Evolutionary conservation across 37 sponge, comb jelly and placozoan species (phyloP).

Genomic region (Petrosia ficiformis): DNA sequence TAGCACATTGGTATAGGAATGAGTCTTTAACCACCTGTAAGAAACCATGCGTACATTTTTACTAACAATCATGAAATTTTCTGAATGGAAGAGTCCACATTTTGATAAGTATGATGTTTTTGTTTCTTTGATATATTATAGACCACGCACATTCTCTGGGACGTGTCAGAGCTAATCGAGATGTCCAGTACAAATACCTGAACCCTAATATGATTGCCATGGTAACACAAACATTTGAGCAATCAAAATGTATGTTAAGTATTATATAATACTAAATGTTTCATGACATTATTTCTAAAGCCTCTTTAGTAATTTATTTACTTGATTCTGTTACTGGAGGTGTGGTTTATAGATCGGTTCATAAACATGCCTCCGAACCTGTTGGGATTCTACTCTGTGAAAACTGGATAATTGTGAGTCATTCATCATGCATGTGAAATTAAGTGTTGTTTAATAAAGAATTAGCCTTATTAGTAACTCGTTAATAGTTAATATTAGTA

Average conservation of each 20-base stretch:
- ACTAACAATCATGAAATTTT: too few species aligned
- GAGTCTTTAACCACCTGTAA: too few species aligned
- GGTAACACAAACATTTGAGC: conserved; percentile 68
- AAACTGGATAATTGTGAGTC: conserved; percentile 88
- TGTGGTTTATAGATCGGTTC: conserved; percentile 66
- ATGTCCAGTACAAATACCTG: conserved; percentile 90
- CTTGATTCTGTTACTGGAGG: conserved; percentile 84
- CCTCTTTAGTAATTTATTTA: conserved; percentile 60
- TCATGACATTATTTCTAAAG: conserved; percentile 17
- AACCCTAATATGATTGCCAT: conserved; percentile 92
- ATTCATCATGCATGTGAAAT: conserved; percentile 9
- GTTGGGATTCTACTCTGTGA: conserved; percentile 82
- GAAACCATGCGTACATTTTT: too few species aligned
- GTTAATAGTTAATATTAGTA: too few species aligned
- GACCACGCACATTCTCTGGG: conserved; percentile 50
- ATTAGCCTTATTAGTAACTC: too few species aligned
- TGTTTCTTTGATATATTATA: neutral
- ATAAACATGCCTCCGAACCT: conserved; percentile 73
- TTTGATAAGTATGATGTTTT: too few species aligned
- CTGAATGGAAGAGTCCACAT: too few species aligned
- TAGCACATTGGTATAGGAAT: too few species aligned
- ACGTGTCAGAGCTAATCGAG: conserved; percentile 60
- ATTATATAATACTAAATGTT: neutral
- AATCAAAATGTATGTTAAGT: conserved; percentile 46
- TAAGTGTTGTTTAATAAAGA: too few species aligned